Evolutionary conservation across 2,113 vertebrate genomes (phyloP).

Genomic region (Maccullochella peelii): DNA sequence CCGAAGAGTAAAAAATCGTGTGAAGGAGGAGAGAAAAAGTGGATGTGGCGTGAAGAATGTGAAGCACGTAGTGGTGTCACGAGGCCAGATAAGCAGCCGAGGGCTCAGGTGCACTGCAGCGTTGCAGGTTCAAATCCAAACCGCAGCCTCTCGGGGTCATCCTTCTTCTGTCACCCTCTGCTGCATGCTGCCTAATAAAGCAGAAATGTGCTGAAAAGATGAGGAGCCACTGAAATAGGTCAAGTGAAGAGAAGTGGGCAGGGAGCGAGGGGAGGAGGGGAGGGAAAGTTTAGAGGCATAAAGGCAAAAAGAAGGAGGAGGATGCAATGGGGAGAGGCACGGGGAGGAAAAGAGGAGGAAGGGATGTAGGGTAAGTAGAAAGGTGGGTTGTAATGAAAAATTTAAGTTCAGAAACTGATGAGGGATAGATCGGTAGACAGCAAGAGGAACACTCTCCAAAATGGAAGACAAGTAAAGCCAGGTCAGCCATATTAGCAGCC

Average conservation of each 20-base stretch:
- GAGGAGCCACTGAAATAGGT: constrained; percentile 62
- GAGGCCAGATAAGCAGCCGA: constrained; percentile 42
- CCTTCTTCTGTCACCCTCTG: constrained; percentile 54
- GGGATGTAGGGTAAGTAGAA: constrained; percentile 18
- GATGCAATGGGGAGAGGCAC: neutral
- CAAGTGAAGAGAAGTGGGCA: constrained; percentile 64
- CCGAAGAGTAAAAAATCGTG: neutral
- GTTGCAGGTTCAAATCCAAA: constrained; percentile 55
- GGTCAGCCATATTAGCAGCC: constrained; percentile 71
- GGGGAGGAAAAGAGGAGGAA: constrained; percentile 20
- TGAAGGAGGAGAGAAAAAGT: constrained; percentile 4
- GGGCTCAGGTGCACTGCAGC: constrained; percentile 59
- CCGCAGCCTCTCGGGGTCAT: constrained; percentile 45
- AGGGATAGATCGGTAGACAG: constrained; percentile 9
- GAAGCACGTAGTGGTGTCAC: constrained; percentile 39
- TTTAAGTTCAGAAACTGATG: constrained; percentile 37
- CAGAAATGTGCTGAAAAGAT: constrained; percentile 54
- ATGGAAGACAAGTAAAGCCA: constrained; percentile 63
- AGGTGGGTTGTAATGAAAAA: constrained; percentile 59
- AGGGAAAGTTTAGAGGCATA: constrained; percentile 14
- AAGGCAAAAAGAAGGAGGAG: constrained; percentile 13
- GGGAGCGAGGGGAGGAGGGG: constrained; percentile 7
- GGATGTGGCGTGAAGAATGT: constrained; percentile 6
- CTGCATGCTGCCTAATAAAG: constrained; percentile 58
- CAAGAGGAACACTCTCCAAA: constrained; percentile 35